Evolutionary conservation across 2,113 vertebrate genomes (phyloP), one percentile per base, ranked within the genome.

Genomic region (Tilapia sparmanii): DNA sequence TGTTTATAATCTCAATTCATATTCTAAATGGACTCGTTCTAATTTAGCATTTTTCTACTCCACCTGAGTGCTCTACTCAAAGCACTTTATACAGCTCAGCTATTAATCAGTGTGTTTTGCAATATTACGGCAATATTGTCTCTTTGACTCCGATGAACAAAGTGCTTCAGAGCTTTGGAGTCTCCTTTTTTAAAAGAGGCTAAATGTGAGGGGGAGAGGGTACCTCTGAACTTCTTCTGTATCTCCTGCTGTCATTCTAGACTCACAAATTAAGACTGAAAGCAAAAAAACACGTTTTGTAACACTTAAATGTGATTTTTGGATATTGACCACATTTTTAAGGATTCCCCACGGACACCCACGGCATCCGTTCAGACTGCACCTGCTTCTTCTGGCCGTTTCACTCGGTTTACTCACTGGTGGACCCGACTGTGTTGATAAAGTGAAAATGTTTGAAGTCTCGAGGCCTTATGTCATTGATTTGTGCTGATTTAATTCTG

Each of bases 401-500:
- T 35, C 26, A 40, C 79, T 89, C 83, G 42, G n/a, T 55, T 53
- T 5, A 54, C 55, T 86, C 86, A 81, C 73, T 6, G 13, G 38
- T 22, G 80, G 83, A 90, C 42, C 59, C 7, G 4, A 63, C 71
- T 54, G 59, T n/a, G 22, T 61, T 53, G 78, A 55, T 26, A 50
- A 61, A 66, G 66, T 38, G 9, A 81, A 84, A 81, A 59, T 24
- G 18, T 66, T 33, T 83, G 5, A 78, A 87, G 55, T 59, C 29
- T 22, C 29, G 8, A 63, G 33, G 24, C 24, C 81, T 86, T 16
- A 31, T 84, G 61, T 88, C 87, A 82, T 83, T 52, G 47, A 71
- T 87, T 85, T 76, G 54, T 59, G 42, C 80, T 86, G 61, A 68
- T 91, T 90, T 88, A 40, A n/a, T 42, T 89, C 63, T 19, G 47